A percentile compares a stretch with the other conserved stretches of the same genome.
These are phyloP conservation scores for Hoplostethus mediterraneus DNA, from an alignment of 2,797 vertebrate genomes.

Conservation along the genomic window DNA sequence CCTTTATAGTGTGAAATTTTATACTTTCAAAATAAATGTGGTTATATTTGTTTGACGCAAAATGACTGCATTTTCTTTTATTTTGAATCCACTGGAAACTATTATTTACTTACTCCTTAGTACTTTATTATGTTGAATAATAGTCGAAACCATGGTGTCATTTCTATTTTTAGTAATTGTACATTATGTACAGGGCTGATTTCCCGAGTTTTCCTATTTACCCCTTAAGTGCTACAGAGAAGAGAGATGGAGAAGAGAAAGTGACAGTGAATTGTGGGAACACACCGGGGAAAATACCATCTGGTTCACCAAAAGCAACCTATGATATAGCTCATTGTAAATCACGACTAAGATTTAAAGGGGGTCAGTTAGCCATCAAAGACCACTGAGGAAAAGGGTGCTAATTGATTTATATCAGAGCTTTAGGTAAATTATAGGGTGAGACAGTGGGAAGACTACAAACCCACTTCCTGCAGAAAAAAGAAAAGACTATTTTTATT, in stretches of 20 bases:
- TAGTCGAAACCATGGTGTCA: not conserved
- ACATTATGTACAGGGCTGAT: not conserved
- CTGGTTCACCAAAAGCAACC: slow-evolving; percentile 18
- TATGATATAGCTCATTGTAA: slow-evolving; percentile 20
- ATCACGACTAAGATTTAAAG: slow-evolving; percentile 36
- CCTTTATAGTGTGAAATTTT: slow-evolving; percentile 91
- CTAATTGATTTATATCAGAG: slow-evolving; percentile 54
- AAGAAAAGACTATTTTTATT: slow-evolving; percentile 47
- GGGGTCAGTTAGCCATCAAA: slow-evolving; percentile 54
- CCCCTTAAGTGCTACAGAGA: too few relatives aligned
- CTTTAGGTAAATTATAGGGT: slow-evolving; percentile 57
- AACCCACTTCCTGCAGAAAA: slow-evolving; percentile 46
- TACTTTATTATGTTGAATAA: not conserved
- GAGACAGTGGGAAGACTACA: slow-evolving; percentile 30
- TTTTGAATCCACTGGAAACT: not conserved
- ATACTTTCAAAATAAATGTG: slow-evolving; percentile 92
- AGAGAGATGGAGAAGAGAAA: too few relatives aligned
- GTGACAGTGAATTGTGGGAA: too few relatives aligned
- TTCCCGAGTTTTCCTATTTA: too few relatives aligned
- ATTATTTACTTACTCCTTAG: not conserved
- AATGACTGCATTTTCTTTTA: slow-evolving; percentile 51
- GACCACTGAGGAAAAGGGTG: slow-evolving; percentile 20
- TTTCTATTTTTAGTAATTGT: not conserved
- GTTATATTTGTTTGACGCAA: slow-evolving; percentile 88
- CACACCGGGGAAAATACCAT: not conserved